phyloP scores from a whole-genome alignment of 2,888 invertebrate species.

The Tetranychus truncatus region DNA sequence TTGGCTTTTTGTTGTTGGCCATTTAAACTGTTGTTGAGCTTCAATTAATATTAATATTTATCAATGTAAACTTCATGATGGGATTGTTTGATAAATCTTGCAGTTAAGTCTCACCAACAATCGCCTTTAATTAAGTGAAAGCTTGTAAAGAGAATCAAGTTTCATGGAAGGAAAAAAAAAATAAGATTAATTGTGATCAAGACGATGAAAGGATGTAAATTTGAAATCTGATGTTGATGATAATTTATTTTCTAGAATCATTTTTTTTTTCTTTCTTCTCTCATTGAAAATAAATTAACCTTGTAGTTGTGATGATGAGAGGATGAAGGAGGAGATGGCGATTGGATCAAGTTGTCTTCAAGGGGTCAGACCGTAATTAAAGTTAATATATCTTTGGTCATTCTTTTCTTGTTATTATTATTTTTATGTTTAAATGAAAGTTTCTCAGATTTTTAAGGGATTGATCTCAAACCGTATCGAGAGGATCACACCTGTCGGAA shows the following conservation, averaged over 20 bases:
- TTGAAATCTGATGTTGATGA: no score
- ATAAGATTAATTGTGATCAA: no score
- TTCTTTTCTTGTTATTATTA: not conserved
- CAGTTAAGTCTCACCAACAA: no score
- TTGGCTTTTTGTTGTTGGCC: not conserved
- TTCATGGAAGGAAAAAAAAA: no score
- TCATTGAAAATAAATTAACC: not conserved
- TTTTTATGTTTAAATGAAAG: not conserved
- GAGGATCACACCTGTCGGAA: not conserved
- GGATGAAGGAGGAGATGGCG: not conserved
- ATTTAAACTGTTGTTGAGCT: not conserved
- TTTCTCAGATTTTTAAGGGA: not conserved
- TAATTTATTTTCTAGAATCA: no score
- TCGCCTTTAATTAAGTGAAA: no score
- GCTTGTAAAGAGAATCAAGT: no score
- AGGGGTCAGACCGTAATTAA: not conserved
- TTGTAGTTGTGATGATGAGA: not conserved
- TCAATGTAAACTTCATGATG: no score
- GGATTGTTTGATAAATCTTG: no score
- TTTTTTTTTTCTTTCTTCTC: no score
- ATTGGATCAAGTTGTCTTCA: not conserved
- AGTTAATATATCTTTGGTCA: not conserved
- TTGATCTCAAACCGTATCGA: not conserved
- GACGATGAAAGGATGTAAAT: no score
- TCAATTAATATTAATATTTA: not conserved